A percentile compares a stretch with the other conserved stretches of the same genome.
Evolutionary conservation across 2,888 invertebrate species (phyloP).

Genomic region (Bursaphelenchus okinawaensis): DNA sequence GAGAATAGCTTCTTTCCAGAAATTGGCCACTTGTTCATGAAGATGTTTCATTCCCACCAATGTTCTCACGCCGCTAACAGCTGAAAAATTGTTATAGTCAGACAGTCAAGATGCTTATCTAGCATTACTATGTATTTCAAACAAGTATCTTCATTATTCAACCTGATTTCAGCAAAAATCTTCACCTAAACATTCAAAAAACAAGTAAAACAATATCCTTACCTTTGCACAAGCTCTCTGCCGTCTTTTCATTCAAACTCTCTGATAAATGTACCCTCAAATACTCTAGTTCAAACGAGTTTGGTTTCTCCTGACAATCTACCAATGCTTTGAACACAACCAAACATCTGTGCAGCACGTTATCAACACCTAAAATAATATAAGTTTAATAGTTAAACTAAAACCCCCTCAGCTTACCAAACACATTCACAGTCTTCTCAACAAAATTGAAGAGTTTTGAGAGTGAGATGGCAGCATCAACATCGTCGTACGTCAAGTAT

Average conservation of each 20-base stretch:
- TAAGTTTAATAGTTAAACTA: background rate
- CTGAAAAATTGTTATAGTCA: constrained; percentile 8
- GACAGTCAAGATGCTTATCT: no score
- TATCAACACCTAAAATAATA: constrained; percentile 6
- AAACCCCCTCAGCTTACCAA: constrained; percentile 4
- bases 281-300: constrained; percentile 12
- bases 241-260: background rate
- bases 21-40: constrained; percentile 18
- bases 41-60: constrained; percentile 20
- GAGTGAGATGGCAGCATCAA: constrained; percentile 7
- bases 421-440: constrained; percentile 2
- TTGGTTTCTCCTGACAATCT: constrained; percentile 14
- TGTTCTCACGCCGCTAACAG: constrained; percentile 13
- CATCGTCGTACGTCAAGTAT: constrained; percentile 1
- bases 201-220: no score
- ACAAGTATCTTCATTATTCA: no score
- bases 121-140: no score
- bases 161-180: no score
- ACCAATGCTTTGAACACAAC: constrained; percentile 12
- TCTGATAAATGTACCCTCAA: constrained; percentile 8
- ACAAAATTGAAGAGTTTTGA: constrained; percentile 4
- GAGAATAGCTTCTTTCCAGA: constrained; percentile 8
- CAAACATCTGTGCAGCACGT: constrained; percentile 9
- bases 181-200: background rate
- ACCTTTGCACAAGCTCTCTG: constrained; percentile 9